phyloP scores from a whole-genome alignment of 1,140 invertebrate genomes.

The Cydia strobilella region DNA sequence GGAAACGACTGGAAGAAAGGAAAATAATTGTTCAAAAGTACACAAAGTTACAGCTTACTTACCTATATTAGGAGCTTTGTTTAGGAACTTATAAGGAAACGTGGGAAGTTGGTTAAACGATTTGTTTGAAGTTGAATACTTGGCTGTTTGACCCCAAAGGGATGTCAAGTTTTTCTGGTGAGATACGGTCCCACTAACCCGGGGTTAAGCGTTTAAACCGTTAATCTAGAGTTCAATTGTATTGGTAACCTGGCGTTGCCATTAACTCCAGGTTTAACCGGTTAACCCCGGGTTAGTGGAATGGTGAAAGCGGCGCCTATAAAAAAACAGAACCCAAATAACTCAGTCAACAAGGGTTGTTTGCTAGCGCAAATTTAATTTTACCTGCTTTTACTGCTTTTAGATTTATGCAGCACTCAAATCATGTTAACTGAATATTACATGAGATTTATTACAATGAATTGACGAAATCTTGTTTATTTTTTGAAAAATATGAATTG shows the following conservation, averaged over 20 bases:
- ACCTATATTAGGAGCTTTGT: slow-evolving; percentile 18
- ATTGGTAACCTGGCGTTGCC: too few relatives aligned
- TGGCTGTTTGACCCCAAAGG: not conserved
- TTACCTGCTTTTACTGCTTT: not conserved
- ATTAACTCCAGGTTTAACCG: too few relatives aligned
- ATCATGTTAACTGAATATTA: slow-evolving; percentile 12
- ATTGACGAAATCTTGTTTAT: slow-evolving; percentile 1
- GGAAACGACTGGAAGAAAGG: slow-evolving; percentile 31
- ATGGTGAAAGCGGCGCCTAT: too few relatives aligned
- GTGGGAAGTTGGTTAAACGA: slow-evolving; percentile 19
- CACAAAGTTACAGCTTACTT: slow-evolving; percentile 25
- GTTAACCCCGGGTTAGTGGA: too few relatives aligned
- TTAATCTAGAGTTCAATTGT: too few relatives aligned
- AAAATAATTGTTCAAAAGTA: slow-evolving; percentile 32
- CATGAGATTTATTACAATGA: not conserved
- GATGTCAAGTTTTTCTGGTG: not conserved
- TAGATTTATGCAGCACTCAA: not conserved
- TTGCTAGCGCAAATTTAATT: slow-evolving; percentile 8
- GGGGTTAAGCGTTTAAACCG: too few relatives aligned
- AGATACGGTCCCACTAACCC: too few relatives aligned
- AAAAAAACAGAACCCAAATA: not conserved
- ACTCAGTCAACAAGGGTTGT: not conserved
- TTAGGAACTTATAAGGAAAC: slow-evolving; percentile 26
- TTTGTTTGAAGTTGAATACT: slow-evolving; percentile 14
- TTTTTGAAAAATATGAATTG: too few relatives aligned